Evolutionary conservation across 2,797 vertebrate species (phyloP).

Genomic region (Ceryle rudis): DNA sequence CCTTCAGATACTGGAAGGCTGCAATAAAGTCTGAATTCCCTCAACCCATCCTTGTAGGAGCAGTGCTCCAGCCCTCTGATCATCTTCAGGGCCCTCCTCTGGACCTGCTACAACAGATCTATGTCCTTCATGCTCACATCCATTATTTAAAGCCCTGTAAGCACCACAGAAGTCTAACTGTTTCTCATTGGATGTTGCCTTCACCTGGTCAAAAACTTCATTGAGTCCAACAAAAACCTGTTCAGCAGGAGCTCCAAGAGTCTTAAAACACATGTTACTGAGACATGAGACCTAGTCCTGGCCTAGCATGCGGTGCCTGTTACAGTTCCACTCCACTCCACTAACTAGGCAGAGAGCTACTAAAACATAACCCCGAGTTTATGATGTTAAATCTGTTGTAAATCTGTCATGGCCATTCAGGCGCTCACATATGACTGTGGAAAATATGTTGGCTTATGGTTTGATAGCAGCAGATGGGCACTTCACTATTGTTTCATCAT

Average conservation of each 20-base stretch:
- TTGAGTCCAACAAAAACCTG: neutral
- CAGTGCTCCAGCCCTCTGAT: too few relatives aligned
- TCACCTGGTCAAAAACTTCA: neutral
- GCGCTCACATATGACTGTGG: neutral
- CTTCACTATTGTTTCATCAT: conserved; percentile 40
- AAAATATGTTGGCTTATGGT: conserved; percentile 27
- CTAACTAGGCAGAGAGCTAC: conserved; percentile 40
- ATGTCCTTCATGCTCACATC: neutral
- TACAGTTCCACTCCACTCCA: neutral
- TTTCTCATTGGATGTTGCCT: neutral
- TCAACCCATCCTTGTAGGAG: too few relatives aligned
- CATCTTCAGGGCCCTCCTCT: too few relatives aligned
- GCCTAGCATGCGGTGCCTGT: neutral
- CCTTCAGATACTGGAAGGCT: too few relatives aligned
- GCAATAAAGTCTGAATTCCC: too few relatives aligned
- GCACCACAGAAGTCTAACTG: neutral
- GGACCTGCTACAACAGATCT: too few relatives aligned
- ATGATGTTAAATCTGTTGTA: conserved; percentile 34
- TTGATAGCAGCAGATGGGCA: conserved; percentile 54
- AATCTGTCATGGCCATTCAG: conserved; percentile 46
- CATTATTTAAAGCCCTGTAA: neutral
- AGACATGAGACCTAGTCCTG: neutral
- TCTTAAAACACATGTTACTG: neutral
- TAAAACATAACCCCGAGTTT: conserved; percentile 26
- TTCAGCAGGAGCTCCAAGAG: neutral